These are phyloP conservation scores for Bombus sylvicola DNA, from an alignment of 1,140 invertebrate species.

Conservation along the genomic window DNA sequence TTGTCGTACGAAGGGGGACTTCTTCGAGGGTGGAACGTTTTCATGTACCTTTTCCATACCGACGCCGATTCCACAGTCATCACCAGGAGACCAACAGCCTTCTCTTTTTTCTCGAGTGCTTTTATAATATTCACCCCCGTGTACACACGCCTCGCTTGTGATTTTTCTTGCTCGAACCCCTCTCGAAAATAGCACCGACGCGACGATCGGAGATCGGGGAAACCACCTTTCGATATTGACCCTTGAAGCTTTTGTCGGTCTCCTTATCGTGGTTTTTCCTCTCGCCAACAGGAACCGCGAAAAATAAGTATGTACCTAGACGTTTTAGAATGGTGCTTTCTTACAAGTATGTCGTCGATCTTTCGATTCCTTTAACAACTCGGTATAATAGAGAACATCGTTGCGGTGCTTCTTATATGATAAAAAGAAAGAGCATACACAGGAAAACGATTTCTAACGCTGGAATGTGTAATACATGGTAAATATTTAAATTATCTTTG, in stretches of 20 bases:
- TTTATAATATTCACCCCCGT: conserved; percentile 78
- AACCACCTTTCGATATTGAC: conserved; percentile 34
- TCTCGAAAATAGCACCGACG: conserved; percentile 9
- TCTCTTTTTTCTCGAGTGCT: conserved; percentile 65
- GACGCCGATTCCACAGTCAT: conserved; percentile 18
- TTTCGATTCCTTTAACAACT: background rate
- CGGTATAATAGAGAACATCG: too few relatives aligned
- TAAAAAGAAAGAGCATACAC: background rate
- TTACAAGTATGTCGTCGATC: background rate
- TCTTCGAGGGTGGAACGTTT: conserved; percentile 46
- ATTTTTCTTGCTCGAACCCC: conserved; percentile 35
- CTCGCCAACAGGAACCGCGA: background rate
- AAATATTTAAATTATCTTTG: too few relatives aligned
- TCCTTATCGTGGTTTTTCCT: conserved; percentile 13
- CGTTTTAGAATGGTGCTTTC: background rate
- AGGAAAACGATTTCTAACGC: background rate
- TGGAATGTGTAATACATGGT: too few relatives aligned
- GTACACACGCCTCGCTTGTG: conserved; percentile 54
- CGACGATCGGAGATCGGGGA: conserved; percentile 35
- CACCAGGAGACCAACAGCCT: conserved; percentile 12
- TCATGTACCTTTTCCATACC: conserved; percentile 54
- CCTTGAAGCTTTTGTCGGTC: conserved; percentile 9
- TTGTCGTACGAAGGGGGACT: conserved; percentile 47
- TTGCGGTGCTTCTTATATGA: background rate
- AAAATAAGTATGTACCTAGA: conserved; percentile 20